Evolutionary conservation across 2,797 vertebrate genomes (phyloP).

Genomic region (Lepus townsendii): DNA sequence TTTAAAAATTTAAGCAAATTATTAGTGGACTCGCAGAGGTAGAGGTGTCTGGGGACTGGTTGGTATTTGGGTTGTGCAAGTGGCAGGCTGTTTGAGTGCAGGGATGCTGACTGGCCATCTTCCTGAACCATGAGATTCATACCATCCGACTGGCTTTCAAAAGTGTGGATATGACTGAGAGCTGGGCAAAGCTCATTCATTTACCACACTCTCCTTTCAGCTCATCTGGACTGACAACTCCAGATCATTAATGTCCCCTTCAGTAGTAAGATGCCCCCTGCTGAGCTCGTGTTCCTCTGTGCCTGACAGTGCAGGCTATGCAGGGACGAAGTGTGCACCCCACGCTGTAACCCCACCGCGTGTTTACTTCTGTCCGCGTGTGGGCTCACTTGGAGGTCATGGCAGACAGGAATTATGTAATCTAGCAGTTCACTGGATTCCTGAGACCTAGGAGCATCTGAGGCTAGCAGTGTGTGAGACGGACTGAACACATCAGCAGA

Average conservation of each 20-base stretch:
- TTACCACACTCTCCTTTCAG: neutral
- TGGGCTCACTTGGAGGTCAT: neutral
- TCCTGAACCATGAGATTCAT: neutral
- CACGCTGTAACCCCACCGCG: too few relatives aligned
- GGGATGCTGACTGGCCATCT: neutral
- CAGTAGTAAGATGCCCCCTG: rapidly evolving
- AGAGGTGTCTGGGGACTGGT: rapidly evolving
- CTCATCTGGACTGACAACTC: neutral
- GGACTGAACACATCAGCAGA: neutral
- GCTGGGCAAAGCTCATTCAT: neutral
- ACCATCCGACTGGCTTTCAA: neutral
- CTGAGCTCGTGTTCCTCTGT: neutral
- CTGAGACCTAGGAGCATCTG: neutral
- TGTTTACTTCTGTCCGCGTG: neutral
- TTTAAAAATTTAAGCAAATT: neutral
- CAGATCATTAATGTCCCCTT: neutral
- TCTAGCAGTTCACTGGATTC: neutral
- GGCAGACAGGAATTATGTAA: neutral
- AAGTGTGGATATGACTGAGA: neutral
- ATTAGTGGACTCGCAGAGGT: neutral
- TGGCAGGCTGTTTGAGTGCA: too few relatives aligned
- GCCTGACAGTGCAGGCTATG: neutral
- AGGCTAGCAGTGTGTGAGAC: neutral
- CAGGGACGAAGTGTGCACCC: neutral
- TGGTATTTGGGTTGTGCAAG: neutral